Percentiles rank a stretch among this genome's conserved stretches.
Evolutionary conservation across 2,797 vertebrate species (phyloP).

Genomic region (Myoxocephalus aenaeus): DNA sequence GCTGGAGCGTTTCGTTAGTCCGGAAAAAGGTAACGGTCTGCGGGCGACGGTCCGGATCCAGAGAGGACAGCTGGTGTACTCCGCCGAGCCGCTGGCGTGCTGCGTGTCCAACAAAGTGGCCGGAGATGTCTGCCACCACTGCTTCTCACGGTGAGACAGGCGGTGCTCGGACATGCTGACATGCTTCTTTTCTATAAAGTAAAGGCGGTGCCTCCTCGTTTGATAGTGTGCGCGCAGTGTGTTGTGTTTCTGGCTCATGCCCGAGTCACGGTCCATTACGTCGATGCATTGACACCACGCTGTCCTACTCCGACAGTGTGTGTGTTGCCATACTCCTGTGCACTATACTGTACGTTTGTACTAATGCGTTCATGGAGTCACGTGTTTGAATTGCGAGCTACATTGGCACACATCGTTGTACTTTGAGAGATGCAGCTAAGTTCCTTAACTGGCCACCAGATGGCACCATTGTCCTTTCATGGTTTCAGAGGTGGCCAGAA

Average conservation of each 20-base stretch:
- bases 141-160: conserved; percentile 87
- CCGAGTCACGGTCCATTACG: neutral
- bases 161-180: fast-evolving
- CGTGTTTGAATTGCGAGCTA: neutral
- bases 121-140: conserved; percentile 86
- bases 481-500: neutral
- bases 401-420: neutral
- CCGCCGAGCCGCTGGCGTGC: conserved; percentile 84
- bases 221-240: neutral
- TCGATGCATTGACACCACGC: neutral
- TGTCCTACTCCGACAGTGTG: neutral
- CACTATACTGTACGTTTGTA: too few species aligned
- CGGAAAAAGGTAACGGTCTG: conserved; percentile 87
- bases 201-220: neutral
- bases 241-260: neutral
- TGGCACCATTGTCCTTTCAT: conserved; percentile 36
- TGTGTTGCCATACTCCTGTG: neutral
- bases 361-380: neutral
- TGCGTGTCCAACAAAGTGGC: conserved; percentile 81
- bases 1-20: conserved; percentile 86
- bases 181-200: too few species aligned
- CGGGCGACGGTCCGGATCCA: conserved; percentile 71
- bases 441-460: conserved; percentile 39
- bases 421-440: fast-evolving
- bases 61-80: conserved; percentile 84